A percentile compares a stretch with the other conserved stretches of the same genome.
Evolutionary conservation across 1,140 invertebrate genomes (phyloP).

Genomic region (Hylaeus volcanicus): DNA sequence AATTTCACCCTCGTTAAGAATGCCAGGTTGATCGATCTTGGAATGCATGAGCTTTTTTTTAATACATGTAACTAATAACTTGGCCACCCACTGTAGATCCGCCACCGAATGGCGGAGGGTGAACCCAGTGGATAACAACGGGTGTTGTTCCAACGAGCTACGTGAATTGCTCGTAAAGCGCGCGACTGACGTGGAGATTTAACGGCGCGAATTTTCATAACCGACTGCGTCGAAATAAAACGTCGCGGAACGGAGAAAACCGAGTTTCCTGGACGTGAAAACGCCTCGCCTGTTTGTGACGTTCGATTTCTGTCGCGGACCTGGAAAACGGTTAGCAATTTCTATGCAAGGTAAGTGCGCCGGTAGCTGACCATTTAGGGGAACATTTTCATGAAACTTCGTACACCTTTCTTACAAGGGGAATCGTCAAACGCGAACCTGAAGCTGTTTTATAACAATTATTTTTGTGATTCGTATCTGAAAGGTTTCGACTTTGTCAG

Average conservation of each 20-base stretch:
- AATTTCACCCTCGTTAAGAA: no score
- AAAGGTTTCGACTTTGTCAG: no score
- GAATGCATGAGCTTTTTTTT: no score
- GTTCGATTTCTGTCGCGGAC: conserved; percentile 15
- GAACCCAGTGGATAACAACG: background rate
- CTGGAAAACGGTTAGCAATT: background rate
- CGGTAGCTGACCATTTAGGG: no score
- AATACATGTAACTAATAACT: no score
- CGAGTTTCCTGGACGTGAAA: background rate
- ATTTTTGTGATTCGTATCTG: no score
- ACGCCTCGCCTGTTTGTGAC: conserved; percentile 6
- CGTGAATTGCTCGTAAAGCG: background rate
- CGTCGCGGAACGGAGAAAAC: background rate
- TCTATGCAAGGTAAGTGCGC: background rate
- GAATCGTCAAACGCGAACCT: no score
- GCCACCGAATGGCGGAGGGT: background rate
- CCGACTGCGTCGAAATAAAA: background rate
- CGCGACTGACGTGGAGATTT: background rate
- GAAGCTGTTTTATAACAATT: no score
- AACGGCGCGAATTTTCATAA: background rate
- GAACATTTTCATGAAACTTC: no score
- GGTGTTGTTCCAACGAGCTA: background rate
- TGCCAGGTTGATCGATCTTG: no score
- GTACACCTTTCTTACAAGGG: no score
- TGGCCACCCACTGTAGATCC: no score